Evolutionary conservation across 2,888 invertebrate genomes (phyloP), one percentile per base, ranked within the genome.

Genomic region (Caenorhabditis sp.): DNA sequence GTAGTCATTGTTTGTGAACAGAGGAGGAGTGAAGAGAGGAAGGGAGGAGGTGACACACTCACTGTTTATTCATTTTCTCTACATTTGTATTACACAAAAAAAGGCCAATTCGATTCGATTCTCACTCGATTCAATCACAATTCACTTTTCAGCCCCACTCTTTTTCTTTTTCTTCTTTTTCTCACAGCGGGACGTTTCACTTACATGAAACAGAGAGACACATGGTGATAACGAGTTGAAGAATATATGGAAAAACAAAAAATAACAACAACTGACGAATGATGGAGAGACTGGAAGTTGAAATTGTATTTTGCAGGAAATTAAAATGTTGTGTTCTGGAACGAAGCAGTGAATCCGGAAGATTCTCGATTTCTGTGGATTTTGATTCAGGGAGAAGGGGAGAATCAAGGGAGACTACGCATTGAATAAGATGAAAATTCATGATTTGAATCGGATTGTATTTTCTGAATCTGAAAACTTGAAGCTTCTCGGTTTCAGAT

Each of bases 101-200:
- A 66, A 19, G n/a, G 19, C 38, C 44, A 70, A 58, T 56, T 16
- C 10, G 35, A 35, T 59, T 24, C 24, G 24, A 24, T 54, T 26
- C 54, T 54, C 54, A 54, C 54, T 63, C 63, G 63, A 63, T 64
- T 73, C 61, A 59, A 58, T 61, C 61, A 49, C 74, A 44, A 58
- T 73, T 73, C 58, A 38, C 73, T 73, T 73, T 73, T 73, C 73
- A 73, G 61, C 51, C 72, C n/a, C 47, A 38, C 12, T 41, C 44
- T 16, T 12, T 24, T 31, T 51, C 66, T 35, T 22, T 14, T 10
- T 16, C 24, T 10, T 44, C 58, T 12, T 47, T 31, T 61, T 59
- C 49, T 72, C 59, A 47, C 75, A 75, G 64, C 75, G 75, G 66
- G 75, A 75, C 75, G 75, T 75, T 75, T 75, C 75, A 75, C 75